phyloP scores from a whole-genome alignment of 2,797 vertebrate genomes.

The Xerus rutilus region DNA sequence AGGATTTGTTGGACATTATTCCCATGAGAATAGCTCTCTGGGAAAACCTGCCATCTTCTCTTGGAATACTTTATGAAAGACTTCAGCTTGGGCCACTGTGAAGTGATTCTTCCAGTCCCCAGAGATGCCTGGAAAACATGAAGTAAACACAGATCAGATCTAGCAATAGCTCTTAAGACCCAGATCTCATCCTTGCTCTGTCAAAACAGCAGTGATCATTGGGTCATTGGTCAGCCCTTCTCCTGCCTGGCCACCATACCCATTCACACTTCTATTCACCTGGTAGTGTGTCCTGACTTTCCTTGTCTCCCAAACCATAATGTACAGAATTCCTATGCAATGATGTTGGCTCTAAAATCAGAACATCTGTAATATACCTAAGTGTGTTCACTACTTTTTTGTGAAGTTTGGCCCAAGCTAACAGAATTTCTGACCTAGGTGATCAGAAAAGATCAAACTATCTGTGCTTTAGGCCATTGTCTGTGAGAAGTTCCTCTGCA shows the following conservation, averaged over 20 bases:
- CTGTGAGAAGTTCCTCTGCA: neutral
- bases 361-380: neutral
- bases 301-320: neutral
- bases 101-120: constrained; percentile 74
- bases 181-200: neutral
- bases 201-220: no score
- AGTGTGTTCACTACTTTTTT: no score
- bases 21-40: constrained; percentile 41
- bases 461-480: neutral
- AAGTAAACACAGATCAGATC: neutral
- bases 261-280: neutral
- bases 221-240: rapidly evolving
- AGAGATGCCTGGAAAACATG: neutral
- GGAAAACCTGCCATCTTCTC: constrained; percentile 58
- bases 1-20: neutral
- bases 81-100: constrained; percentile 62
- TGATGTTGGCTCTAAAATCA: neutral
- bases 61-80: constrained; percentile 45
- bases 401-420: neutral
- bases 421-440: neutral
- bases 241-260: rapidly evolving
- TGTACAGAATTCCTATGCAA: neutral
- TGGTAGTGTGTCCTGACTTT: neutral
- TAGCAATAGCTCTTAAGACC: rapidly evolving
- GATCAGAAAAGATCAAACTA: no score